Percentiles rank a stretch among this genome's conserved stretches.
These are phyloP conservation scores for Nannobrachium achirus DNA, from an alignment of 2,113 vertebrate genomes.

Conservation along the genomic window DNA sequence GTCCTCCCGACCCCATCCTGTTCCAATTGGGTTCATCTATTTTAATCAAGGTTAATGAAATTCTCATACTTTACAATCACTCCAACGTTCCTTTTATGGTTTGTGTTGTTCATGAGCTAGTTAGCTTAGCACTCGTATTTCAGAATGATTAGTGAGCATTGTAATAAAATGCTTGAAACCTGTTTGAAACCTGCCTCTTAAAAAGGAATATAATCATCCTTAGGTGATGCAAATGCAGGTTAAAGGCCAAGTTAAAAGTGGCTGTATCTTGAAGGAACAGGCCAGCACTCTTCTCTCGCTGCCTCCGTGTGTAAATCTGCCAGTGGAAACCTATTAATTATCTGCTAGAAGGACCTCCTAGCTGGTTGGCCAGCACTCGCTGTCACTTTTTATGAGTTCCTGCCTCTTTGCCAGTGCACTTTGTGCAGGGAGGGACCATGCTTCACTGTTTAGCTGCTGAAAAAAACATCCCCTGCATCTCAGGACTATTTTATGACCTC, in stretches of 20 bases:
- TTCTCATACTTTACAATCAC: not conserved
- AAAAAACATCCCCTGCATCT: conserved; percentile 48
- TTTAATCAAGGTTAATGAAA: not conserved
- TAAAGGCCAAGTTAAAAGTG: conserved; percentile 52
- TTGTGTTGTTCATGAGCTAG: not conserved
- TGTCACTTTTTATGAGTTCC: conserved; percentile 73
- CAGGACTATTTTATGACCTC: conserved; percentile 49
- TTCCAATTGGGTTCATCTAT: not conserved
- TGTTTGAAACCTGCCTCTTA: too few species aligned
- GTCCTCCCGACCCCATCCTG: not conserved
- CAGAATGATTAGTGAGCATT: not conserved
- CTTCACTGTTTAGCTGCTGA: conserved; percentile 50
- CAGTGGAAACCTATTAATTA: conserved; percentile 75
- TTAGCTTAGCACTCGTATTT: not conserved
- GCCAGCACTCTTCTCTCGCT: conserved; percentile 43
- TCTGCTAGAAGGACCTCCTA: conserved; percentile 66
- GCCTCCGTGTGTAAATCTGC: conserved; percentile 66
- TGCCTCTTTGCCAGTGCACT: conserved; percentile 51
- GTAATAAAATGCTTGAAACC: not conserved
- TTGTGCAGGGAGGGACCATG: conserved; percentile 33
- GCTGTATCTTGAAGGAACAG: conserved; percentile 60
- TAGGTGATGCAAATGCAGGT: too few species aligned
- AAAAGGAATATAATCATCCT: too few species aligned
- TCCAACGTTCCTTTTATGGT: not conserved
- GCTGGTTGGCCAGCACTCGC: conserved; percentile 64